A percentile compares a stretch with the other conserved stretches of the same genome.
phyloP scores from a whole-genome alignment of 2,888 invertebrate genomes.

The Tromatobia lineatoria region DNA sequence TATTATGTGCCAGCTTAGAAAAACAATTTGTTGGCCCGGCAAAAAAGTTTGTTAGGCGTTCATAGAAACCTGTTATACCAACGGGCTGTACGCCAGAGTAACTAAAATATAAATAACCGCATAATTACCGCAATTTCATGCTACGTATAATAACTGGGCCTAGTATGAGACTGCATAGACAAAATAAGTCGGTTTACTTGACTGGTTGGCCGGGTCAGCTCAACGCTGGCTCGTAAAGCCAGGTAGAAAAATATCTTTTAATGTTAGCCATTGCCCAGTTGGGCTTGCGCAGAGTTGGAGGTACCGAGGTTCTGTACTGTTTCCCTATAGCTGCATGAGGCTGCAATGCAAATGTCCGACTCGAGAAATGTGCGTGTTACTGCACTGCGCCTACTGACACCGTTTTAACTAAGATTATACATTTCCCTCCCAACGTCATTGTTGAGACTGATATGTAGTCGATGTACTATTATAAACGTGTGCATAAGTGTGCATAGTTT shows the following conservation, averaged over 20 bases:
- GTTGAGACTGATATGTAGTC: conserved; percentile 43
- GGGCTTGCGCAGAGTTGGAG: conserved; percentile 22
- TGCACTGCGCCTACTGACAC: conserved; percentile 76
- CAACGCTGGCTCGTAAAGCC: not conserved
- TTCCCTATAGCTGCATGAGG: conserved; percentile 58
- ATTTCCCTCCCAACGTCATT: conserved; percentile 47
- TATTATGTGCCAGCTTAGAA: too few relatives aligned
- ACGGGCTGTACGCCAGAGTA: not conserved
- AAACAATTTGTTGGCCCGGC: too few relatives aligned
- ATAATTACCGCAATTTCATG: conserved; percentile 15
- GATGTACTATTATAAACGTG: conserved; percentile 36
- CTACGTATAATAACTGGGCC: not conserved
- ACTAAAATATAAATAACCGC: not conserved
- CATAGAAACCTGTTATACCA: not conserved
- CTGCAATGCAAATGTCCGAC: conserved; percentile 67
- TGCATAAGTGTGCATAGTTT: conserved; percentile 40
- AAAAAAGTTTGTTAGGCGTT: too few relatives aligned
- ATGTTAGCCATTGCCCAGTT: conserved; percentile 40
- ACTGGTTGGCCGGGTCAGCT: conserved; percentile 7
- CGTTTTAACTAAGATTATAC: conserved; percentile 68
- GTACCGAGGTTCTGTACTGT: conserved; percentile 32
- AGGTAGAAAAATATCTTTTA: conserved; percentile 32
- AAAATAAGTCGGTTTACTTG: not conserved
- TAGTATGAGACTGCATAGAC: not conserved
- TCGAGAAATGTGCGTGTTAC: conserved; percentile 75